Conservation (phyloP, 2,113 vertebrate genomes). For the Platichthys flesus region DNA sequence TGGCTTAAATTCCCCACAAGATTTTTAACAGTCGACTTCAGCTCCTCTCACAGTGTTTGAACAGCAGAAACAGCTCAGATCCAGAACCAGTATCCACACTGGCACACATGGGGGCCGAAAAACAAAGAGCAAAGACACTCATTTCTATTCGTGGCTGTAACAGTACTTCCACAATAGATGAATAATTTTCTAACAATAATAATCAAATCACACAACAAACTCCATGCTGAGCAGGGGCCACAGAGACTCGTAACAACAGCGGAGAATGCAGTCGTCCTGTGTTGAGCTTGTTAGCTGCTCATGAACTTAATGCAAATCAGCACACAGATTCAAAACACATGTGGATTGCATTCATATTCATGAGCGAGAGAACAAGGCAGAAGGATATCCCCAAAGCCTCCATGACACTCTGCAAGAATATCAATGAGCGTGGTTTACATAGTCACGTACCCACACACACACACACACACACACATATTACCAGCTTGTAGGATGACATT, state of each 20-base stretch:
- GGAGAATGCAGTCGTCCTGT: constrained; percentile 9
- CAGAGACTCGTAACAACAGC: constrained; percentile 17
- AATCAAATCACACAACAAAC: constrained; percentile 17
- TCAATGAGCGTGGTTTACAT: constrained; percentile 36
- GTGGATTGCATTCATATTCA: constrained; percentile 68
- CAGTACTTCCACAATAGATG: not conserved
- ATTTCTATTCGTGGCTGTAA: not conserved
- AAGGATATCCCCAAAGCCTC: constrained; percentile 35
- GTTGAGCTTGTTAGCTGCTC: constrained; percentile 17
- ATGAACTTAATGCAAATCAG: constrained; percentile 46
- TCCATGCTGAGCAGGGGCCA: constrained; percentile 1
- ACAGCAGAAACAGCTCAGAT: constrained; percentile 34
- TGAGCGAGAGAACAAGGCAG: constrained; percentile 31
- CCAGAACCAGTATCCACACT: constrained; percentile 9
- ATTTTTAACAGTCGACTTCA: constrained; percentile 27
- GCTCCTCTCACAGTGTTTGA: constrained; percentile 24
- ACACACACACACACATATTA: not conserved
- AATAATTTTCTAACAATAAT: not conserved
- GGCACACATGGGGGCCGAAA: constrained; percentile 16
- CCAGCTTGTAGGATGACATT: constrained; percentile 29
- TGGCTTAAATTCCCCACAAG: constrained; percentile 26
- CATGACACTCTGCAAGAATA: constrained; percentile 49
- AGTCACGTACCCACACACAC: not conserved
- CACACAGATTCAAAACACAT: constrained; percentile 64
- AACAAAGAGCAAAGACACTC: not conserved